These are phyloP conservation scores for Eutolmus rufibarbis DNA, from an alignment of 2,888 invertebrate genomes.

Conservation along the genomic window DNA sequence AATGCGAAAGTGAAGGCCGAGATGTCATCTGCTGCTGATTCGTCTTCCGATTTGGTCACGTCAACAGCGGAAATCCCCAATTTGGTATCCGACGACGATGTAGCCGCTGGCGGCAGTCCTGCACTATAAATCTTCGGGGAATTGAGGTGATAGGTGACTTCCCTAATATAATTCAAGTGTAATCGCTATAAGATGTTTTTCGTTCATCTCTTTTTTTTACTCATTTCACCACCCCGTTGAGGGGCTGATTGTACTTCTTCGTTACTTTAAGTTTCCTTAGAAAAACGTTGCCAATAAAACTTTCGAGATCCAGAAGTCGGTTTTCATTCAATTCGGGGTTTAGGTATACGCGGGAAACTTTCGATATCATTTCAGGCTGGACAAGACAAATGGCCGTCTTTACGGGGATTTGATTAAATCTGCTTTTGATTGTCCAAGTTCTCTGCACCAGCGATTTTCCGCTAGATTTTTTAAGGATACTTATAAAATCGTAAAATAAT, in stretches of 20 bases:
- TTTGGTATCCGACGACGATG: slow-evolving; percentile 4
- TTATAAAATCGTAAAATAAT: background rate
- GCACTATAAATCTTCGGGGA: slow-evolving; percentile 16
- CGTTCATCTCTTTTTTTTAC: background rate
- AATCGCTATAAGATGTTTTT: background rate
- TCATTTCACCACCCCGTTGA: background rate
- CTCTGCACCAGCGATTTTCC: background rate
- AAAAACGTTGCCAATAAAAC: background rate
- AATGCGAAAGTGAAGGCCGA: slow-evolving; percentile 28
- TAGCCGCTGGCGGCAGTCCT: background rate
- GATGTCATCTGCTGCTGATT: slow-evolving; percentile 43
- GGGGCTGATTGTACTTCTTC: background rate
- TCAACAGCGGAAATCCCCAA: slow-evolving; percentile 40
- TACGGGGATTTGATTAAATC: background rate
- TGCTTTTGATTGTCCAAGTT: background rate
- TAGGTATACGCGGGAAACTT: background rate
- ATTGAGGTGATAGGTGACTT: slow-evolving; percentile 10
- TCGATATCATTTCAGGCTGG: background rate
- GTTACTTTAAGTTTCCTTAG: background rate
- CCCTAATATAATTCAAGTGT: background rate
- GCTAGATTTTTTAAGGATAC: background rate
- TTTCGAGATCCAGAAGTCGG: background rate
- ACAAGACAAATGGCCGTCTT: background rate
- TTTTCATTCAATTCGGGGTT: background rate
- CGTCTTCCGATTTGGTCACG: slow-evolving; percentile 39